These are phyloP conservation scores for Dasypogon diadema DNA, from an alignment of 2,888 invertebrate genomes.

Conservation along the genomic window DNA sequence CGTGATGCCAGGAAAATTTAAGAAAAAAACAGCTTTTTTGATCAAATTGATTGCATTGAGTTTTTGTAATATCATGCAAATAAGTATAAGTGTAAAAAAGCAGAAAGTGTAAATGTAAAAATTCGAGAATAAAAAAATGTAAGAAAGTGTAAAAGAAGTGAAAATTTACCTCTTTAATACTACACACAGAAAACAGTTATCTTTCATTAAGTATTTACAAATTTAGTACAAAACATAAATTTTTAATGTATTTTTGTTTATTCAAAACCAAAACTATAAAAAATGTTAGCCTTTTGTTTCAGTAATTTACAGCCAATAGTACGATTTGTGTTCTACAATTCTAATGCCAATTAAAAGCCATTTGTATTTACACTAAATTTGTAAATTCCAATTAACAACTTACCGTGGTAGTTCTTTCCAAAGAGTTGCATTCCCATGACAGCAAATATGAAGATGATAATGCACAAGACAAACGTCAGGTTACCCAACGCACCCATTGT, in stretches of 20 bases:
- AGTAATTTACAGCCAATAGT: no score
- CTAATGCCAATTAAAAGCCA: conserved; percentile 15
- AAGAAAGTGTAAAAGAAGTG: not conserved
- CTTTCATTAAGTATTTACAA: conserved; percentile 9
- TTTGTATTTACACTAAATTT: conserved; percentile 27
- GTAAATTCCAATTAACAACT: not conserved
- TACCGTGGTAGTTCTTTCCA: conserved; percentile 92
- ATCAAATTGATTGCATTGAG: conserved; percentile 19
- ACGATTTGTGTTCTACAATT: not conserved
- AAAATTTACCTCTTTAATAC: conserved; percentile 40
- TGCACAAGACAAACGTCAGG: conserved; percentile 96
- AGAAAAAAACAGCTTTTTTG: no score
- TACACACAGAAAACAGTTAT: conserved; percentile 39
- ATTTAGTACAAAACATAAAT: conserved; percentile 1
- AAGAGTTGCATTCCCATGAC: conserved; percentile 99
- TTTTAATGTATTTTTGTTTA: no score
- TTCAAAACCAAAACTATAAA: no score
- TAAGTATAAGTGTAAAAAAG: not conserved
- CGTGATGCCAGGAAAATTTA: no score
- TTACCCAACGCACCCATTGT: conserved; percentile 98
- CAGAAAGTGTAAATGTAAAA: not conserved
- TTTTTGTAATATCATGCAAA: not conserved
- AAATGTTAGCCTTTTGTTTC: no score
- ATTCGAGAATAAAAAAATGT: not conserved
- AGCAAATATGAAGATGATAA: conserved; percentile 99